Evolutionary conservation across 2,888 invertebrate species (phyloP).

Genomic region (Spilosoma lubricipeda): DNA sequence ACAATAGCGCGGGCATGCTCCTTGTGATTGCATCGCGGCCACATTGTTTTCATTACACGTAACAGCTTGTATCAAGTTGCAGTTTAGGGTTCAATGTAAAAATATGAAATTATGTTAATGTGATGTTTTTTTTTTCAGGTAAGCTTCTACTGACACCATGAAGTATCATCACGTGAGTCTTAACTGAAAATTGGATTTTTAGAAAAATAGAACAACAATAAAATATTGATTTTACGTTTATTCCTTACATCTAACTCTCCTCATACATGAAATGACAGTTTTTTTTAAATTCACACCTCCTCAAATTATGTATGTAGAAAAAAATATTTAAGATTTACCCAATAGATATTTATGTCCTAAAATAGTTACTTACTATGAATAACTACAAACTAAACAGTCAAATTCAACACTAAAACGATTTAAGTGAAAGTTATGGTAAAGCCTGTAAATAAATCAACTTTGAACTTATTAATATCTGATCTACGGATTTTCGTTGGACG

Average conservation of each 20-base stretch:
- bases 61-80: constrained; percentile 68
- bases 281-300: too few relatives aligned
- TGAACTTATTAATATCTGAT: constrained; percentile 25
- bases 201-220: not conserved
- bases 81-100: constrained; percentile 61
- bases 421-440: not conserved
- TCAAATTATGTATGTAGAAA: not conserved
- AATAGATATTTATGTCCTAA: too few relatives aligned
- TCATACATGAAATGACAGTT: too few relatives aligned
- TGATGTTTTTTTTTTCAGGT: constrained; percentile 60
- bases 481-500: constrained; percentile 42
- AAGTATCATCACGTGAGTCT: constrained; percentile 19
- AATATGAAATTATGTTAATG: constrained; percentile 51
- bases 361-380: not conserved
- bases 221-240: too few relatives aligned
- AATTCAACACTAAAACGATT: not conserved
- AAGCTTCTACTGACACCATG: constrained; percentile 41
- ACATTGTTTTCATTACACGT: constrained; percentile 74
- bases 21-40: constrained; percentile 73
- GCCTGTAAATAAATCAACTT: constrained; percentile 2
- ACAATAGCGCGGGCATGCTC: constrained; percentile 74
- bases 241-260: too few relatives aligned
- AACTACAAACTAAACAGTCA: not conserved
- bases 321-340: too few relatives aligned
- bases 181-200: too few relatives aligned